Conservation (phyloP, 2,888 invertebrate species). For the Thelaira solivaga region DNA sequence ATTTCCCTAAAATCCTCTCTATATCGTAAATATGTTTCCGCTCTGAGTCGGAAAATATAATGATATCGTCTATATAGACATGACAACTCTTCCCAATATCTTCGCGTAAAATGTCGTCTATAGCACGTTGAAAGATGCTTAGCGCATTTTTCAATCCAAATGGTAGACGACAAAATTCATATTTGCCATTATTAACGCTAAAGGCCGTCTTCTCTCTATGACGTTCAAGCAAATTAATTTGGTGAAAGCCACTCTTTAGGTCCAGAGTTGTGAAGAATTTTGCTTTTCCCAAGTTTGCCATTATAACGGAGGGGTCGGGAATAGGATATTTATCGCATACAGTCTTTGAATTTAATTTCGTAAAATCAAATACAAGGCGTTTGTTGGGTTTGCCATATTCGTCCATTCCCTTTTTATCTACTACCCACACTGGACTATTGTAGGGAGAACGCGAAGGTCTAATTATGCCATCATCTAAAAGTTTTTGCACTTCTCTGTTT, state of each 20-base stretch:
- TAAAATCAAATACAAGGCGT: constrained; percentile 40
- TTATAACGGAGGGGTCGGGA: constrained; percentile 18
- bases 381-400: no score
- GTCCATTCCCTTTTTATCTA: no score
- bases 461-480: no score
- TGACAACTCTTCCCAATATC: constrained; percentile 35
- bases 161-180: constrained; percentile 35
- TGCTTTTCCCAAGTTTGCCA: constrained; percentile 30
- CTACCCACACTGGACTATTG: no score
- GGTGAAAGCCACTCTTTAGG: constrained; percentile 50
- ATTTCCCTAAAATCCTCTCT: constrained; percentile 23
- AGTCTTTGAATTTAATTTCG: constrained; percentile 32
- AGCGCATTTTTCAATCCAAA: constrained; percentile 46
- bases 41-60: constrained; percentile 38
- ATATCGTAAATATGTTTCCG: constrained; percentile 34
- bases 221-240: constrained; percentile 38
- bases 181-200: constrained; percentile 12
- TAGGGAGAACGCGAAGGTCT: no score
- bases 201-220: constrained; percentile 41
- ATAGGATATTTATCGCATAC: constrained; percentile 38
- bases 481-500: no score
- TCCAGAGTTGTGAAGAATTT: constrained; percentile 36
- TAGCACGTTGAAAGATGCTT: constrained; percentile 37
- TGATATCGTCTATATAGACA: constrained; percentile 39
- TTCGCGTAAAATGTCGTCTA: constrained; percentile 36